These are phyloP conservation scores for Mustelus asterias DNA, from an alignment of 2,113 vertebrate species.

Conservation along the genomic window DNA sequence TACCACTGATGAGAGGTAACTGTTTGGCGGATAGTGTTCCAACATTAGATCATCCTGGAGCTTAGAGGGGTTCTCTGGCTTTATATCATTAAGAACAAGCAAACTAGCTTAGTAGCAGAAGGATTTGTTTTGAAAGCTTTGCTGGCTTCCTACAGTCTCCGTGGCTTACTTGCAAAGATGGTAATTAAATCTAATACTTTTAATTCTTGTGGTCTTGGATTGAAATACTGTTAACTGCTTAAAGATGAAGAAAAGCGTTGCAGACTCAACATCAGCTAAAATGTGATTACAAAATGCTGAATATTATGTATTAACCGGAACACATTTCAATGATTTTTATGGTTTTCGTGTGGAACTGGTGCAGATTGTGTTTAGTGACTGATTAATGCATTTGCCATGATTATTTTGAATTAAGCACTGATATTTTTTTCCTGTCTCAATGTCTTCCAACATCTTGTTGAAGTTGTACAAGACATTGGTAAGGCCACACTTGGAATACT, in stretches of 20 bases:
- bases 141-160: neutral
- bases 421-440: neutral
- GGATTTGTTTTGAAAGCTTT: conserved; percentile 8
- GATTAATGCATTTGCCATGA: neutral
- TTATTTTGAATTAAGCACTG: neutral
- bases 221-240: neutral
- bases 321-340: neutral
- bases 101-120: neutral
- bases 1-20: neutral
- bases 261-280: neutral
- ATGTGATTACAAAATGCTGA: neutral
- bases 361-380: neutral
- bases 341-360: neutral
- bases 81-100: neutral
- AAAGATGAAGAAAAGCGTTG: neutral
- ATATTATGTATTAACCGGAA: neutral
- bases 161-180: neutral
- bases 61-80: neutral
- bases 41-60: neutral
- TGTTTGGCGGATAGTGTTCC: neutral
- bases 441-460: too few species aligned
- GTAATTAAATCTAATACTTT: neutral
- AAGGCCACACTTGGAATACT: too few species aligned
- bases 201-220: neutral
- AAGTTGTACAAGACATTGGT: too few species aligned